These are phyloP conservation scores for Bombycilla garrulus DNA, from an alignment of 2,113 vertebrate species.

Conservation along the genomic window DNA sequence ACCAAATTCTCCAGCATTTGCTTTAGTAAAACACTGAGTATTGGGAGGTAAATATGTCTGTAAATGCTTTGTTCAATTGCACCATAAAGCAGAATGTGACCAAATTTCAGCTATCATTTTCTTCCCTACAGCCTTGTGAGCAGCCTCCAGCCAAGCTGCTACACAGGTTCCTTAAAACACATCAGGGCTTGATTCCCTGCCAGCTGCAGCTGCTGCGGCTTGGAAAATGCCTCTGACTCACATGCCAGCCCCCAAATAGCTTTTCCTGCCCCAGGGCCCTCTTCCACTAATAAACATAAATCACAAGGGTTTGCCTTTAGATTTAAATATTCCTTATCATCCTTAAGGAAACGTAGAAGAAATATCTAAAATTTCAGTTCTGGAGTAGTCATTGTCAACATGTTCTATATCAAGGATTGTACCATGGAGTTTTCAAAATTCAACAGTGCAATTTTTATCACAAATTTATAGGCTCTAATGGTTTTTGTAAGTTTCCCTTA, in stretches of 20 bases:
- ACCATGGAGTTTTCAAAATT: not conserved
- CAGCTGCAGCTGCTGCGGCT: not conserved
- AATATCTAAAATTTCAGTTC: not conserved
- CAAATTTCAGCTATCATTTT: not conserved
- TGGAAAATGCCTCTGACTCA: not conserved
- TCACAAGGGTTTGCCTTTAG: not conserved
- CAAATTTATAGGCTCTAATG: accelerated
- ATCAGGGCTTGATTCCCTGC: not conserved
- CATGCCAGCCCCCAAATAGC: not conserved
- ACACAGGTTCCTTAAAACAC: not conserved
- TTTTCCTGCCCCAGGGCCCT: not conserved
- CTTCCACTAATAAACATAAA: not conserved
- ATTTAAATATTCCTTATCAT: not conserved
- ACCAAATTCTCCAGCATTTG: not conserved
- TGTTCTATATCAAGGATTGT: not conserved
- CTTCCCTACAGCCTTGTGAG: not conserved
- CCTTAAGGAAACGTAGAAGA: not conserved
- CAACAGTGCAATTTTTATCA: not conserved
- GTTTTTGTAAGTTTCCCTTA: not conserved
- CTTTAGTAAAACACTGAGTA: not conserved
- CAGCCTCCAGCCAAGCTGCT: not conserved
- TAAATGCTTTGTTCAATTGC: not conserved
- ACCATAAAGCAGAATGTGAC: not conserved
- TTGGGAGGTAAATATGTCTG: not conserved
- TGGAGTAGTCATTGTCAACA: not conserved